These are phyloP conservation scores for Aviceda subcristata DNA, from an alignment of 2,113 vertebrate species.

Conservation along the genomic window DNA sequence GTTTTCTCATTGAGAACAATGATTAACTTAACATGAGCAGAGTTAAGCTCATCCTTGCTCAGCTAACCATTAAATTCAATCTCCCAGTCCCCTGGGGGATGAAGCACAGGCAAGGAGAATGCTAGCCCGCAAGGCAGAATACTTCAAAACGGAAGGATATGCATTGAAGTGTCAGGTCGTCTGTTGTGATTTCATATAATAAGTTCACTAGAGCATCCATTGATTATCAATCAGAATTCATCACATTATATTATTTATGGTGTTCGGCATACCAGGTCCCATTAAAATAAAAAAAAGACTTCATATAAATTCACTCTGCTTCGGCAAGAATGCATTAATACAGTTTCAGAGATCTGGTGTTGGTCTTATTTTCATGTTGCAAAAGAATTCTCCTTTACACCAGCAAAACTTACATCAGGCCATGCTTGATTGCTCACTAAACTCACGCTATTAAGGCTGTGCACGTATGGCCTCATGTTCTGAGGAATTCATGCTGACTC, in stretches of 20 bases:
- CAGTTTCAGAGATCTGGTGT: background rate
- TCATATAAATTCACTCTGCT: background rate
- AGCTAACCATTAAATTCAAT: constrained; percentile 52
- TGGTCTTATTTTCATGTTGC: background rate
- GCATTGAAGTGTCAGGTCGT: background rate
- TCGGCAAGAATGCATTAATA: background rate
- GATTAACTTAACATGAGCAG: background rate
- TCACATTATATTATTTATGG: background rate
- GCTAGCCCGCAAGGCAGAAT: background rate
- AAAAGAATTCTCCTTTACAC: background rate
- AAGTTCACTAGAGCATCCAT: constrained; percentile 4
- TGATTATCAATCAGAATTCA: constrained; percentile 33
- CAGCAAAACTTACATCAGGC: background rate
- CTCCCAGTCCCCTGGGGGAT: background rate
- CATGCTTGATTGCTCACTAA: background rate
- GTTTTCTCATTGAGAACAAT: background rate
- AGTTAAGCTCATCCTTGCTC: constrained; percentile 19
- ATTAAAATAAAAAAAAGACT: background rate
- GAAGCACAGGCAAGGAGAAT: background rate
- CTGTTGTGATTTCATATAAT: constrained; percentile 13
- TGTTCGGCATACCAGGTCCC: background rate
- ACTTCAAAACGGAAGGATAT: background rate
- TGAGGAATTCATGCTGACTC: background rate
- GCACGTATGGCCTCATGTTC: rapidly evolving
- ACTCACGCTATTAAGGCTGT: background rate